Evolutionary conservation across 2,797 vertebrate genomes (phyloP).

Genomic region (Lepidocolaptes lacrymiger): DNA sequence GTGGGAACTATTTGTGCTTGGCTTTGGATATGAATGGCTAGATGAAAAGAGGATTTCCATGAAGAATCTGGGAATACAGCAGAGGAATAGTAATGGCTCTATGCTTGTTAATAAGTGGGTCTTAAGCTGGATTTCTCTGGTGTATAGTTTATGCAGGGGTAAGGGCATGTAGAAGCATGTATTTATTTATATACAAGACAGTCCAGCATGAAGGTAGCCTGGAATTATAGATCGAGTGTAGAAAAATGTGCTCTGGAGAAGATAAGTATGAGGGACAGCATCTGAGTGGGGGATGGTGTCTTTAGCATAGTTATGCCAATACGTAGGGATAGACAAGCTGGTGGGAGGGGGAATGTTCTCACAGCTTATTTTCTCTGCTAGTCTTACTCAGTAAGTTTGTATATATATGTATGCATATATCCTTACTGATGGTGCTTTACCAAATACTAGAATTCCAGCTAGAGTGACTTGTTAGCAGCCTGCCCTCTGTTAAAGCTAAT

Average conservation of each 20-base stretch:
- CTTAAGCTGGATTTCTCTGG: not conserved
- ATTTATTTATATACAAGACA: not conserved
- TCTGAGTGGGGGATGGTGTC: not conserved
- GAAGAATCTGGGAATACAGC: not conserved
- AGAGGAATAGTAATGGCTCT: not conserved
- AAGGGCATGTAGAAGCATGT: not conserved
- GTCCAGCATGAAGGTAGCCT: not conserved
- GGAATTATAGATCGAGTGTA: not conserved
- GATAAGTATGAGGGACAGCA: not conserved
- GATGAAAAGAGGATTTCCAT: not conserved
- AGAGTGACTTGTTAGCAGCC: conserved; percentile 48
- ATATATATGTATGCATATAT: not conserved
- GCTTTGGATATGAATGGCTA: not conserved
- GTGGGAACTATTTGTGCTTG: not conserved
- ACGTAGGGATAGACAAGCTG: not conserved
- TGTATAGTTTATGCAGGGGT: not conserved
- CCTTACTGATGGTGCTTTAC: not conserved
- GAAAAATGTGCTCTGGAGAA: not conserved
- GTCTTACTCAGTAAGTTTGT: not conserved
- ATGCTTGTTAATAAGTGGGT: not conserved
- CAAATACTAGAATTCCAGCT: conserved; percentile 28
- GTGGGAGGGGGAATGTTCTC: not conserved
- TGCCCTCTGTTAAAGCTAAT: conserved; percentile 69
- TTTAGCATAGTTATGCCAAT: not conserved
- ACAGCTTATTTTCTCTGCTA: not conserved